Conservation (phyloP, 2,113 vertebrate species). For the Oplegnathus fasciatus region DNA sequence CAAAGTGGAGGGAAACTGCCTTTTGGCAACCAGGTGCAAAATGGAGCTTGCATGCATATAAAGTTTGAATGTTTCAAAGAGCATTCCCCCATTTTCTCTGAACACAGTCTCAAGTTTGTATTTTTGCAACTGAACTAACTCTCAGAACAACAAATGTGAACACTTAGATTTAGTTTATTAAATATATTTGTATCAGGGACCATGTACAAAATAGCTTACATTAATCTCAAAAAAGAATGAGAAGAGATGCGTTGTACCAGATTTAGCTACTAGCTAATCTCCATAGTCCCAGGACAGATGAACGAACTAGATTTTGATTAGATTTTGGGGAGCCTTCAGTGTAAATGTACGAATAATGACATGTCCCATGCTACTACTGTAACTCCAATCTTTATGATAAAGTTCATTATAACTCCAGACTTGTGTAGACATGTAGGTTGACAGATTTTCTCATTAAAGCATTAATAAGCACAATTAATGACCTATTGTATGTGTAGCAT, state of each 20-base stretch:
- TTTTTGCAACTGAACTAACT: neutral
- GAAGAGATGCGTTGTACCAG: no score
- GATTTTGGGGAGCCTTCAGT: no score
- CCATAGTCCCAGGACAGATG: no score
- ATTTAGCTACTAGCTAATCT: no score
- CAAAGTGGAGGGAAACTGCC: neutral
- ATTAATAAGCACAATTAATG: neutral
- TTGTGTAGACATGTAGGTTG: neutral
- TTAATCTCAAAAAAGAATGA: no score
- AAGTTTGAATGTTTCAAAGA: neutral
- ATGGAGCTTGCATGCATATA: neutral
- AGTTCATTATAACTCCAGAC: neutral
- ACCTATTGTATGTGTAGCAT: neutral
- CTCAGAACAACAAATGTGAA: no score
- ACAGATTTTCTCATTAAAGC: neutral
- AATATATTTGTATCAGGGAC: no score
- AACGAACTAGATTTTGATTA: no score
- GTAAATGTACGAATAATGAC: neutral
- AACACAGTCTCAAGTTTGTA: no score
- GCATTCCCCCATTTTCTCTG: no score
- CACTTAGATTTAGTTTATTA: no score
- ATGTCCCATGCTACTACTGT: neutral
- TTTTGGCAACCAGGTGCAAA: neutral
- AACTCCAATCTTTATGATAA: neutral
- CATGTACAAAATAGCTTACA: no score